phyloP scores from a whole-genome alignment of 2,797 vertebrate genomes.

The Phoebastria nigripes region DNA sequence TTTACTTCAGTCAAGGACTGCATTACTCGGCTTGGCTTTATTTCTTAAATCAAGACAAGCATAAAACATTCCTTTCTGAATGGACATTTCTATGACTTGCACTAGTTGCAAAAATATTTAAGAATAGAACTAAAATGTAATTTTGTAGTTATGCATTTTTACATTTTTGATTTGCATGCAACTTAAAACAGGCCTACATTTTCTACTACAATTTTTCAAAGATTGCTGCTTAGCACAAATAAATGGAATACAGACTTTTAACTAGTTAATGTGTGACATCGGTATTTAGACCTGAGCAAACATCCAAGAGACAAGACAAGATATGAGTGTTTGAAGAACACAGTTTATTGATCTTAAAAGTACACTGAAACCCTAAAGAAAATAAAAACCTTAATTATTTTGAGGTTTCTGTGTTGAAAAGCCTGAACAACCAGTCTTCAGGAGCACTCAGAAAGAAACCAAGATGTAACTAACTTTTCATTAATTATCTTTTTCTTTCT shows the following conservation, averaged over 20 bases:
- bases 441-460: background rate
- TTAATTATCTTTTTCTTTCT: background rate
- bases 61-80: background rate
- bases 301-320: background rate
- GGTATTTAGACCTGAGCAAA: background rate
- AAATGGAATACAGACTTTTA: background rate
- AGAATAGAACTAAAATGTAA: background rate
- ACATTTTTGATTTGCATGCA: background rate
- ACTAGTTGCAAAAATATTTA: background rate
- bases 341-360: background rate
- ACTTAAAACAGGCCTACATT: background rate
- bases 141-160: background rate
- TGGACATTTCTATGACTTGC: background rate
- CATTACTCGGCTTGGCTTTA: accelerated
- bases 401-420: background rate
- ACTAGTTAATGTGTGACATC: background rate
- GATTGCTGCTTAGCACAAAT: background rate
- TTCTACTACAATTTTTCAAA: background rate
- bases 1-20: background rate
- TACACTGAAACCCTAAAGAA: background rate
- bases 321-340: background rate
- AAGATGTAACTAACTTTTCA: background rate
- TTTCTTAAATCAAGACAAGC: background rate
- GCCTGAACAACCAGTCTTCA: background rate
- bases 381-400: background rate